Evolutionary conservation across 2,797 vertebrate species (phyloP).

Genomic region (Sebastes minor): DNA sequence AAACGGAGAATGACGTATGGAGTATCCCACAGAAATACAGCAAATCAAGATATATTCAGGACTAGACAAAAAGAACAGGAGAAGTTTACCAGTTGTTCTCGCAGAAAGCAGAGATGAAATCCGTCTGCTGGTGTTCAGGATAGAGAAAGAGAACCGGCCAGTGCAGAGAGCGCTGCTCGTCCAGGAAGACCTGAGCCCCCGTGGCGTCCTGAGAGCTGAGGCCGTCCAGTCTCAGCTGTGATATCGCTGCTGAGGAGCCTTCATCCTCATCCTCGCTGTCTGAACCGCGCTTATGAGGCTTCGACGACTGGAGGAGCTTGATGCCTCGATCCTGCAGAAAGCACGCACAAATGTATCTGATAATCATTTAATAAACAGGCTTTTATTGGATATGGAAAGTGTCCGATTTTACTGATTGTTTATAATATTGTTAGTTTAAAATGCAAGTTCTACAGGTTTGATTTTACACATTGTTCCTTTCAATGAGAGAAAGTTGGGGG

Average conservation of each 20-base stretch:
- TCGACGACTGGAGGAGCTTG: constrained; percentile 73
- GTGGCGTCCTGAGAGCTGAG: constrained; percentile 81
- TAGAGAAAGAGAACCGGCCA: constrained; percentile 97
- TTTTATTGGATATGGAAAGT: neutral
- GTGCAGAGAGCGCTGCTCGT: constrained; percentile 85
- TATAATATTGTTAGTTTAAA: neutral
- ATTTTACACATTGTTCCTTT: neutral
- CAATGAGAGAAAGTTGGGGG: neutral
- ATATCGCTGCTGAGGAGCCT: constrained; percentile 56
- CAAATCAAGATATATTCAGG: neutral
- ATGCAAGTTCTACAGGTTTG: neutral
- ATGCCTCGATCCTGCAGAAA: constrained; percentile 86
- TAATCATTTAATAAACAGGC: neutral
- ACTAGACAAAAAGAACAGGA: neutral
- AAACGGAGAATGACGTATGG: neutral
- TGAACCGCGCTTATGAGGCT: constrained; percentile 38
- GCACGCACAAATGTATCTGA: neutral
- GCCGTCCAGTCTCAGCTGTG: constrained; percentile 79
- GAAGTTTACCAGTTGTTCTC: constrained; percentile 88
- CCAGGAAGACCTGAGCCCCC: constrained; percentile 84
- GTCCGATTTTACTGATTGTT: neutral
- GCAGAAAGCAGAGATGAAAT: constrained; percentile 92
- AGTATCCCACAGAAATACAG: neutral
- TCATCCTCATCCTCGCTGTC: constrained; percentile 80
- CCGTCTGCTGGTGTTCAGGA: constrained; percentile 92